Percentiles rank a stretch among this genome's conserved stretches.
These are phyloP conservation scores for Parnassius glacialis DNA, from an alignment of 2,888 invertebrate species.

Conservation along the genomic window DNA sequence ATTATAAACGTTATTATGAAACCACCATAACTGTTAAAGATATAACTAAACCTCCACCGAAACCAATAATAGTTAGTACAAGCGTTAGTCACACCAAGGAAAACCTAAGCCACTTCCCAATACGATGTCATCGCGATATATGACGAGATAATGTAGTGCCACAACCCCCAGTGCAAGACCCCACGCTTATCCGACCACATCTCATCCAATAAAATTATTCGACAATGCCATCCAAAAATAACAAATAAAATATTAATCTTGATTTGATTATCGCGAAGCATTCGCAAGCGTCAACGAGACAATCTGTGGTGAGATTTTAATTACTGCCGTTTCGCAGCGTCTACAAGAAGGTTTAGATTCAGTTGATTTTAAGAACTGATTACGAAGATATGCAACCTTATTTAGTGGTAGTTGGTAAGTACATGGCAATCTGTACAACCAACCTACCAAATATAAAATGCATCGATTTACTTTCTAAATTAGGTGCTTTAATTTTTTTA, in stretches of 20 bases:
- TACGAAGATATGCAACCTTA: conserved; percentile 37
- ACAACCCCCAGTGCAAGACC: conserved; percentile 64
- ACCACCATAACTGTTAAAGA: neutral
- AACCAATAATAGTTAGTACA: conserved; percentile 41
- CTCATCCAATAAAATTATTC: conserved; percentile 46
- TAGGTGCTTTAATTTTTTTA: conserved; percentile 5
- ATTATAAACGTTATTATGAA: neutral
- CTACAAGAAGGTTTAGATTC: conserved; percentile 48
- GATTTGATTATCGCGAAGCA: conserved; percentile 63
- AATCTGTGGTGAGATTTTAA: conserved; percentile 66
- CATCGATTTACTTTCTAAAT: conserved; percentile 15
- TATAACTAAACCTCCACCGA: conserved; percentile 40
- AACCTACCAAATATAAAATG: conserved; percentile 1
- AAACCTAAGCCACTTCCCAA: conserved; percentile 49
- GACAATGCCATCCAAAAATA: conserved; percentile 54
- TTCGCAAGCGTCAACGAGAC: conserved; percentile 67
- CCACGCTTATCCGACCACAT: conserved; percentile 75
- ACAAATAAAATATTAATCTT: conserved; percentile 62
- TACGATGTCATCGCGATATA: conserved; percentile 34
- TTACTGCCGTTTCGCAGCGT: conserved; percentile 60
- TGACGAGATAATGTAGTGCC: conserved; percentile 56
- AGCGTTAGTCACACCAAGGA: conserved; percentile 45
- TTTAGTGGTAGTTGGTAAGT: conserved; percentile 17
- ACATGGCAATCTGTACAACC: conserved; percentile 5
- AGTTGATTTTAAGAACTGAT: conserved; percentile 62